Percentiles rank a stretch among this genome's conserved stretches.
Conservation (phyloP, 1,140 invertebrate genomes). For the Leguminivora glycinivorella region DNA sequence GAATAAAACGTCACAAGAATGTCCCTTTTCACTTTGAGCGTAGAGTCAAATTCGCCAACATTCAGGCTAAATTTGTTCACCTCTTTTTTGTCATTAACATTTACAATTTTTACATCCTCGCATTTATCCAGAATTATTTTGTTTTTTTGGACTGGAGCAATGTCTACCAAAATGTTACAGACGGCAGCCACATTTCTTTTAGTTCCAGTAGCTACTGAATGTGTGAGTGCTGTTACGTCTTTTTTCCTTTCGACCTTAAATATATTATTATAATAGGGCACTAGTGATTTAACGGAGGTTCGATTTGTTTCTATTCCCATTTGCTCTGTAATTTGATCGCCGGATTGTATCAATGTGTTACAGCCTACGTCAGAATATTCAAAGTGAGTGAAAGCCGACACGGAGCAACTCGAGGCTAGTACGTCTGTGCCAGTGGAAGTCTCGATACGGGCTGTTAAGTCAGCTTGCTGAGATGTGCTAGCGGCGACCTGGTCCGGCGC, state of each 20-base stretch:
- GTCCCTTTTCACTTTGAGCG: conserved; percentile 64
- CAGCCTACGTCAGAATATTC: conserved; percentile 1
- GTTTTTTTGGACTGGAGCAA: conserved; percentile 1
- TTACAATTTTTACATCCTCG: conserved; percentile 6
- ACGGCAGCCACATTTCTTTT: conserved; percentile 5
- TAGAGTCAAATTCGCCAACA: conserved; percentile 41
- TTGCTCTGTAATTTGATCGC: neutral
- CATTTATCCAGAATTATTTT: neutral
- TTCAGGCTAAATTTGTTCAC: conserved; percentile 14
- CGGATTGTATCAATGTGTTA: neutral
- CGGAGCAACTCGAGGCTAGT: neutral
- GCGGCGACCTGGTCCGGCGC: neutral
- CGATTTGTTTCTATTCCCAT: conserved; percentile 8
- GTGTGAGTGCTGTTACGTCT: neutral
- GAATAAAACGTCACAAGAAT: conserved; percentile 69
- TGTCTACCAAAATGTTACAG: conserved; percentile 1
- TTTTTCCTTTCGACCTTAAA: neutral
- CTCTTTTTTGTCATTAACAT: conserved; percentile 7
- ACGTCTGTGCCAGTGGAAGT: neutral
- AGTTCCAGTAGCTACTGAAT: neutral
- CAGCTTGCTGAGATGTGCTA: neutral
- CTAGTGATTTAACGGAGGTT: conserved; percentile 1
- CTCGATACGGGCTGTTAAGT: neutral
- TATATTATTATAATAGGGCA: conserved; percentile 2
- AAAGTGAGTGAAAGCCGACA: neutral